Percentiles rank a stretch among this genome's conserved stretches.
Conservation (phyloP, 2,113 vertebrate genomes). For the Sebastes schlegelii region DNA sequence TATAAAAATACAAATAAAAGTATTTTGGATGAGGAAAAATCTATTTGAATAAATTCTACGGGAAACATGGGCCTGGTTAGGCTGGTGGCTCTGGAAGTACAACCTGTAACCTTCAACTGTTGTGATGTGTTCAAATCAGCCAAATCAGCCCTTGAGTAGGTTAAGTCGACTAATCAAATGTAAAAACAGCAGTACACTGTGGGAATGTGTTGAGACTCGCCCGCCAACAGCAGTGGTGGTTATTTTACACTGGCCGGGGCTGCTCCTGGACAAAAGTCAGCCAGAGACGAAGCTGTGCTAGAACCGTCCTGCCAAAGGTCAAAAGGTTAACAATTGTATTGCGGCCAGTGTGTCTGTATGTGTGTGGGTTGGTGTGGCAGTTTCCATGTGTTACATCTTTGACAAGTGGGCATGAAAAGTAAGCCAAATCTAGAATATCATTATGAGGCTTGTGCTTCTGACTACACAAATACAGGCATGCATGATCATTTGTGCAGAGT, state of each 20-base stretch:
- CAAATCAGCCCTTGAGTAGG: background rate
- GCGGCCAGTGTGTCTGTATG: conserved; percentile 24
- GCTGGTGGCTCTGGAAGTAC: background rate
- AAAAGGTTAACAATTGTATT: conserved; percentile 52
- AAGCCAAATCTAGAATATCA: conserved; percentile 51
- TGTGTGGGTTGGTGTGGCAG: conserved; percentile 16
- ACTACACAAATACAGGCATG: conserved; percentile 29
- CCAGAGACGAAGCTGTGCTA: conserved; percentile 35
- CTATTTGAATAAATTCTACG: background rate
- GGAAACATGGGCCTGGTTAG: background rate
- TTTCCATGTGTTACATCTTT: conserved; percentile 34
- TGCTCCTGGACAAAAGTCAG: conserved; percentile 56
- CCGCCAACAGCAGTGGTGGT: conserved; percentile 3
- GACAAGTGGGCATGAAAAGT: conserved; percentile 8
- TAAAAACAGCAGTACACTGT: background rate
- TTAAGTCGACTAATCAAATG: background rate
- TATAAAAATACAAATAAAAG: background rate
- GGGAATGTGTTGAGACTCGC: conserved; percentile 45
- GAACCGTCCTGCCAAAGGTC: conserved; percentile 54
- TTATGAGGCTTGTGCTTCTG: conserved; percentile 19
- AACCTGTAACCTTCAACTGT: background rate
- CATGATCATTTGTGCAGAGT: background rate
- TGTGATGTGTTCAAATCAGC: conserved; percentile 14
- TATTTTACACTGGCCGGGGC: conserved; percentile 4
- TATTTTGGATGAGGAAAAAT: background rate